A percentile compares a stretch with the other conserved stretches of the same genome.
Evolutionary conservation across 2,113 vertebrate genomes (phyloP).

Genomic region (Actenoides lindsayi): DNA sequence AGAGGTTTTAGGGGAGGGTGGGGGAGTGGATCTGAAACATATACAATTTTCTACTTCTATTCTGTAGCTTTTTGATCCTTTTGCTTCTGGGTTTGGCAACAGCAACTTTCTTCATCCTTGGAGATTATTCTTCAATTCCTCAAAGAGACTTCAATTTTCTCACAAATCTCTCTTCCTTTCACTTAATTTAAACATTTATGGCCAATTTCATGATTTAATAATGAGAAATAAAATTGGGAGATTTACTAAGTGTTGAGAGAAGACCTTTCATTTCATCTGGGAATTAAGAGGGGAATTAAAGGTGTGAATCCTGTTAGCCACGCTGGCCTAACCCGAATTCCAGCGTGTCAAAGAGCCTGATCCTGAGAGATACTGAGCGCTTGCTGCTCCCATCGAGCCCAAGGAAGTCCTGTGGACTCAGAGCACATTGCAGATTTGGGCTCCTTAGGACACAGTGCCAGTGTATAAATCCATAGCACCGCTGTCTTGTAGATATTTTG

Average conservation of each 20-base stretch:
- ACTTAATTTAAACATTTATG: constrained; percentile 77
- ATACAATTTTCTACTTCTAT: neutral
- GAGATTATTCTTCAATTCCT: constrained; percentile 69
- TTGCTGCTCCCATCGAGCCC: neutral
- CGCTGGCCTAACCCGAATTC: neutral
- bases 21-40: neutral
- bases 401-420: neutral
- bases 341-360: neutral
- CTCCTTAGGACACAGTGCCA: neutral
- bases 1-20: neutral
- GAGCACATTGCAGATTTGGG: neutral
- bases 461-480: neutral
- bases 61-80: constrained; percentile 41
- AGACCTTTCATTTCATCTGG: constrained; percentile 60
- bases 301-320: constrained; percentile 4
- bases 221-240: constrained; percentile 76
- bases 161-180: constrained; percentile 73
- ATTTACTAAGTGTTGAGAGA: constrained; percentile 67
- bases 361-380: neutral
- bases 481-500: constrained; percentile 9
- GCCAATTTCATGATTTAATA: constrained; percentile 77
- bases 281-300: constrained; percentile 58
- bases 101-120: constrained; percentile 50
- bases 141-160: constrained; percentile 68
- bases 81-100: constrained; percentile 46